Conservation (phyloP, 2,113 vertebrate species). For the Ceuthmochares aereus region DNA sequence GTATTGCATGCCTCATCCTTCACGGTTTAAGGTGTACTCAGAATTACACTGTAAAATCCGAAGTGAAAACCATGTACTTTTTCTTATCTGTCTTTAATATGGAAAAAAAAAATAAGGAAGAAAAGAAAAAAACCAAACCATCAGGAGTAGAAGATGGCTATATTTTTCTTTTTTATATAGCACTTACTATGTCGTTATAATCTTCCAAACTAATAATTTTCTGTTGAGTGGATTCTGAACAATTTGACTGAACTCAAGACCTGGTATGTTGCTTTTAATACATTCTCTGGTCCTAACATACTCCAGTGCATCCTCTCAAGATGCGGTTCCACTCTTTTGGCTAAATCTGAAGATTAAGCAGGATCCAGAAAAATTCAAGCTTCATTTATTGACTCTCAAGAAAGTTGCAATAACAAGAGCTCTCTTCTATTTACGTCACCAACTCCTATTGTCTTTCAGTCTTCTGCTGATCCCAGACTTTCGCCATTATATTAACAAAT, state of each 20-base stretch:
- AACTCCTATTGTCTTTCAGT: neutral
- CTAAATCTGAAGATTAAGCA: neutral
- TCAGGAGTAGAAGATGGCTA: neutral
- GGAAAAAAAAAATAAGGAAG: neutral
- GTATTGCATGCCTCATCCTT: neutral
- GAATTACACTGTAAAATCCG: neutral
- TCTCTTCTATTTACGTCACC: neutral
- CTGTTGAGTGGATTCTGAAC: neutral
- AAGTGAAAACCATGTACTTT: constrained; percentile 41
- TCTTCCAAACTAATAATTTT: neutral
- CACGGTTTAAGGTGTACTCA: constrained; percentile 9
- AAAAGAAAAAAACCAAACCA: neutral
- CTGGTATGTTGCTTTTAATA: neutral
- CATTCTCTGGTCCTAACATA: neutral
- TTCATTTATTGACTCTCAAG: neutral
- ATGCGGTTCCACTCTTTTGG: neutral
- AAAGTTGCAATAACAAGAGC: neutral
- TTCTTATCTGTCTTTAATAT: neutral
- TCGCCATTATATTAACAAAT: neutral
- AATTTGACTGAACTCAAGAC: neutral
- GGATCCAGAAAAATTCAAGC: neutral
- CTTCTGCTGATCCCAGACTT: neutral
- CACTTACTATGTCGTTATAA: neutral
- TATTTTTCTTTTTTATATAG: neutral
- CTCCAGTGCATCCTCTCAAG: neutral